Conservation (phyloP, 2,888 invertebrate species). For the Pollenia griseotomentosa region DNA sequence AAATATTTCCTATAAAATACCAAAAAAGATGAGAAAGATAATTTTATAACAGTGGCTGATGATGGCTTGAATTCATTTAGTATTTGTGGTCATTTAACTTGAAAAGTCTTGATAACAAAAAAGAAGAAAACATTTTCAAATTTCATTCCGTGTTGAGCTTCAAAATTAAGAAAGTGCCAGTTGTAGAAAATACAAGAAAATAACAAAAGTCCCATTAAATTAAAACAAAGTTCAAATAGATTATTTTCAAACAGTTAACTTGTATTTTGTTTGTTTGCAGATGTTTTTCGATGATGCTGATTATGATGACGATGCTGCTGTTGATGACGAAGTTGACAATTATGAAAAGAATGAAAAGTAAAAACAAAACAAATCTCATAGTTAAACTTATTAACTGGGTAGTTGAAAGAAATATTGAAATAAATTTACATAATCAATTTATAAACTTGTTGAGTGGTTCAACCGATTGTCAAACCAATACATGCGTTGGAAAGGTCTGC, state of each 20-base stretch:
- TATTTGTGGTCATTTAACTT: not conserved
- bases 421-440: too few relatives aligned
- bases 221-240: conserved; percentile 46
- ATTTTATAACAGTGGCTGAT: not conserved
- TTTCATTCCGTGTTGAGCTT: conserved; percentile 19
- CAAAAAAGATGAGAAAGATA: too few relatives aligned
- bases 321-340: not conserved
- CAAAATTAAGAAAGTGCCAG: not conserved
- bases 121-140: conserved; percentile 26
- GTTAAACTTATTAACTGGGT: too few relatives aligned
- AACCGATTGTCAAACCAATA: too few relatives aligned
- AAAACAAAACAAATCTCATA: not conserved
- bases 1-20: too few relatives aligned
- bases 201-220: conserved; percentile 13
- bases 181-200: not conserved
- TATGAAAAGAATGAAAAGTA: not conserved
- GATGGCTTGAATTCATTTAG: not conserved
- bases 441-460: too few relatives aligned
- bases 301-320: not conserved
- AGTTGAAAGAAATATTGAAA: too few relatives aligned
- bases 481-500: too few relatives aligned
- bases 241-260: conserved; percentile 41
- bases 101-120: not conserved
- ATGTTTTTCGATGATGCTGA: not conserved
- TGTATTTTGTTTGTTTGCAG: not conserved